Base-by-base conservation (phyloP, 2,797 vertebrate species). In the Spinus pinus region DNA sequence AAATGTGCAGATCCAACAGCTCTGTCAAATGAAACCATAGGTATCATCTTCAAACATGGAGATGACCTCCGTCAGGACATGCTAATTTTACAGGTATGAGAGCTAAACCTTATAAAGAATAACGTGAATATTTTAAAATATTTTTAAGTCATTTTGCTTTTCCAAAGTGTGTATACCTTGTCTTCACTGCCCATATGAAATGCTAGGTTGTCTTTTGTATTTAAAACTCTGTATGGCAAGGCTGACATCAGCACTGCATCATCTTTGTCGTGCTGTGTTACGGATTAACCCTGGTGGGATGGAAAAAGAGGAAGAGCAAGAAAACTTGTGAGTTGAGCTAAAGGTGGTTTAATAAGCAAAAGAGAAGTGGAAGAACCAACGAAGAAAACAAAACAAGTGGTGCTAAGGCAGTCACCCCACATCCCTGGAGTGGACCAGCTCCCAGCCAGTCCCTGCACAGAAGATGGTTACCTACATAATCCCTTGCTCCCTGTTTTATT, bases 31-130 rank as follows among this genome's bases (percentile, higher is more conserved):
- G 99, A 99, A 97, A 98, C 99, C 20, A 99, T 99, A 74, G 99
- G 99, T 72, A 99, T 99, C 92, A 99, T 99, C 95, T 99, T 99
- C 97, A 99, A 99, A 93, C 99, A 99, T 1, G 99, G 99, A 2
- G 99, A 99, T 18, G 99, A 99, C 96, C 98, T 99, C 57, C 98
- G 99, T 8, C 99, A 99, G 97, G 99, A 99, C 88, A 99, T 99
- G 99, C 98, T 99, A 60, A 99, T 99, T 97, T 98, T 99, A 93
- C 99, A 99, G 99, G 99, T 99, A 97, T 20, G 77, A 19, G 57
- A 65, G 33, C 51, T 81, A 56, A 86, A 92, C 57, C 44, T 13
- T 62, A 9, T 22, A 50, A 77, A 46, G 1, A 78, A 12, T 74
- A 60, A n/a, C 0, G 1, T 53, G 3, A 74, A 27, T 64, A 70